phyloP scores from a whole-genome alignment of 2,888 invertebrate genomes.

The Galerucella pusilla region DNA sequence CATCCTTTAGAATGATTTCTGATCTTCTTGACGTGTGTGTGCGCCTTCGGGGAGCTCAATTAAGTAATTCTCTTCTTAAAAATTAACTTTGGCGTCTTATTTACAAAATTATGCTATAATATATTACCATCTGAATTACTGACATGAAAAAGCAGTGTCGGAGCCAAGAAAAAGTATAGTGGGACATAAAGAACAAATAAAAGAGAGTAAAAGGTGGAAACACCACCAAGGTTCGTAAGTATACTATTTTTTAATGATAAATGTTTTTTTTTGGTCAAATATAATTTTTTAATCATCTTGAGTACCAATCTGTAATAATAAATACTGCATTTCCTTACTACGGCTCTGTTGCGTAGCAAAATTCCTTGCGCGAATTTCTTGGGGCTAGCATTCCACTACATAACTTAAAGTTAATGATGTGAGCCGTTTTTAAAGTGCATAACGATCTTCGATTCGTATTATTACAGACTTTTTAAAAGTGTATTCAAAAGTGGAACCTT shows the following conservation, averaged over 20 bases:
- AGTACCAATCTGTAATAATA: neutral
- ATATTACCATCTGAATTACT: constrained; percentile 37
- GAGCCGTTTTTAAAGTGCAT: constrained; percentile 37
- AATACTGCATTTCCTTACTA: neutral
- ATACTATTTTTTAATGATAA: too few species aligned
- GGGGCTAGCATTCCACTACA: constrained; percentile 33
- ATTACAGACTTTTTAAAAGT: constrained; percentile 41
- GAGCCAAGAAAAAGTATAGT: constrained; percentile 7
- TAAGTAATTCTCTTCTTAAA: constrained; percentile 28
- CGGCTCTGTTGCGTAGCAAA: constrained; percentile 12
- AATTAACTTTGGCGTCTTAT: constrained; percentile 31
- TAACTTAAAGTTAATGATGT: constrained; percentile 25
- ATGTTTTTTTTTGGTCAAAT: too few species aligned
- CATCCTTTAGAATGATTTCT: constrained; percentile 20
- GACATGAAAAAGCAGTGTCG: constrained; percentile 1
- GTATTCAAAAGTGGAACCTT: constrained; percentile 42
- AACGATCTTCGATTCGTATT: constrained; percentile 48
- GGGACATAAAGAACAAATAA: neutral
- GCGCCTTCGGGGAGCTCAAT: constrained; percentile 25
- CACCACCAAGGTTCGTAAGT: too few species aligned
- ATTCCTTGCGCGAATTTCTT: constrained; percentile 17
- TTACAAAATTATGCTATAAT: constrained; percentile 34
- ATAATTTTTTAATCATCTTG: too few species aligned
- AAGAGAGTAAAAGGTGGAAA: constrained; percentile 5
- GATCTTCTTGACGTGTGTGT: constrained; percentile 22